Percentiles rank a stretch among this genome's conserved stretches.
Conservation (phyloP, 2,888 invertebrate genomes). For the Molanna angustata region DNA sequence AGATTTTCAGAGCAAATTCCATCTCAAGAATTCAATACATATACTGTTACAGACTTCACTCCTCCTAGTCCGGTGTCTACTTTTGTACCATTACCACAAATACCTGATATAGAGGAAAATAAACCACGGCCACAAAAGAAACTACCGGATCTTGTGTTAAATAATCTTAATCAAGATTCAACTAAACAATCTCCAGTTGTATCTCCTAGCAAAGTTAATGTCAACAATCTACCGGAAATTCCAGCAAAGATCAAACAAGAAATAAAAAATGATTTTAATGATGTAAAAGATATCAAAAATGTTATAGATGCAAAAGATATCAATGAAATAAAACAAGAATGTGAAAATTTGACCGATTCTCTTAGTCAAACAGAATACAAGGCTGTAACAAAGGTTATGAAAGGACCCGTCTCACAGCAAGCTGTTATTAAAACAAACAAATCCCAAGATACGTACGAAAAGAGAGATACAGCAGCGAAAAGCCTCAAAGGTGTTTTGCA, state of each 20-base stretch:
- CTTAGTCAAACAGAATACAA: conserved; percentile 52
- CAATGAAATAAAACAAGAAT: conserved; percentile 41
- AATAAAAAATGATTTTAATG: not conserved
- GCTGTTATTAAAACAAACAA: conserved; percentile 60
- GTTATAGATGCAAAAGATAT: conserved; percentile 18
- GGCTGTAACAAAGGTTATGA: conserved; percentile 71
- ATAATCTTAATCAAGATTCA: conserved; percentile 38
- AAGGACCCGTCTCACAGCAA: conserved; percentile 68
- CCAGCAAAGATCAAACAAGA: not conserved
- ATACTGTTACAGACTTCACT: conserved; percentile 53
- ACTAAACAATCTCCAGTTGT: conserved; percentile 15
- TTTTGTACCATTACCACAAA: conserved; percentile 51
- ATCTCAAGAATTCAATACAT: conserved; percentile 34
- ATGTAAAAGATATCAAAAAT: not conserved
- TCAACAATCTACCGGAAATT: conserved; percentile 7
- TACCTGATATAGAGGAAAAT: conserved; percentile 52
- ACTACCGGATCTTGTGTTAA: conserved; percentile 51
- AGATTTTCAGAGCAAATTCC: conserved; percentile 29
- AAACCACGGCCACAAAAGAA: conserved; percentile 51
- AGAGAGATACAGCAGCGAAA: conserved; percentile 48
- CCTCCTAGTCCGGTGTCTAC: conserved; percentile 43
- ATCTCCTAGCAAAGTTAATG: conserved; percentile 10
- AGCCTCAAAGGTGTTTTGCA: conserved; percentile 57
- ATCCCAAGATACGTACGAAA: conserved; percentile 57
- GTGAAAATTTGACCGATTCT: conserved; percentile 41